Base-by-base conservation (phyloP, 2,797 vertebrate genomes). In the Rhinella marina region DNA sequence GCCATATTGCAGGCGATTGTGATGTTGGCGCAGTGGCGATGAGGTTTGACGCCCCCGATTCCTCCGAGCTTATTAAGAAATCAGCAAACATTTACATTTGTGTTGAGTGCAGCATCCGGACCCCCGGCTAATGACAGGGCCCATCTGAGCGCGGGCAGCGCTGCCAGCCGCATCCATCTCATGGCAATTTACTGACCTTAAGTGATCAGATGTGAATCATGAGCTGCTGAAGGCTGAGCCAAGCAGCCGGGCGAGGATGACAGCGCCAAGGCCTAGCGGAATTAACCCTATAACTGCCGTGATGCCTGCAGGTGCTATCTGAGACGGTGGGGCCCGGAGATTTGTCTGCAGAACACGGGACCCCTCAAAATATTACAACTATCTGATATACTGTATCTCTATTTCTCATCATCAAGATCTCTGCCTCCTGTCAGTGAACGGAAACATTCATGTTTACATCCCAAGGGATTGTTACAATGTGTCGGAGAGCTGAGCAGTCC, bases 101-200 rank as follows among this genome's bases (percentile, higher is more conserved):
- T 73, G 25, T 16, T 21, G 70, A 54, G 86, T 75, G 54, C 80
- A 32, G 59, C 48, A 17, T 50, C 81, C 81, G 12, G 12, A 12
- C 0, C 14, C 59, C 72, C 62, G 50, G 81, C 19, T 78, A 68
- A 80, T 73, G 54, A 23, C 85, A 48, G 61, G 19, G n/a, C 86
- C 7, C 54, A 25, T 19, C 57, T 9, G 21, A 66, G 16, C 7
- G 57, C 32, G 14, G 29, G 12, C 56, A 73, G 27, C 76, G 0
- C 11, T 82, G 86, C 32, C 86, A 82, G 79, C 16, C 41, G 19
- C 12, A 82, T 12, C 29, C 19, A 73, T 82, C 79, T 87, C 66
- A 50, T 50, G 78, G 23, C 64, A 75, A 75, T 81, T 81, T 81
- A 61, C 29, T 87, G 85, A 87, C 78, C 78, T 81, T 75, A 54